Evolutionary conservation across 2,113 vertebrate species (phyloP), one percentile per base, ranked within the genome.

Genomic region (Dipodomys spectabilis): DNA sequence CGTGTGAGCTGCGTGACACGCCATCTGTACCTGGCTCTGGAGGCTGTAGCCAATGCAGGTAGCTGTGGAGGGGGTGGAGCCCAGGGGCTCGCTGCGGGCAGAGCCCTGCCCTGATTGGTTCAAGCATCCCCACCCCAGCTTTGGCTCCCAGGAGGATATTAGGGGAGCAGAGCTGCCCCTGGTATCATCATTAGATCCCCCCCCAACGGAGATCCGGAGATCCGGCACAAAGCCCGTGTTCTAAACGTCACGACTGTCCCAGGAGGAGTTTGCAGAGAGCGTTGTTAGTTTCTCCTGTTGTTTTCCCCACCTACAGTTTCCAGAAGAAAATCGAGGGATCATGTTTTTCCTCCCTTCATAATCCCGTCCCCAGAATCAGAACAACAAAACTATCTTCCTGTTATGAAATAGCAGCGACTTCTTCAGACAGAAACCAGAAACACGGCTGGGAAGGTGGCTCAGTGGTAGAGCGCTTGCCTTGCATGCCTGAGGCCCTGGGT

Each of bases 71-170:
- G 81, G 45, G 45, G 32, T 4, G 18, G n/a, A 15, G 64, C 73
- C 64, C 44, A 6, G 25, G 53, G 71, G 44, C 9, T 1, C 18
- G 0, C 27, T 2, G 1, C 0, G 0, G 13, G 35, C 18, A 20
- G 84, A 39, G 35, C 32, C 60, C 60, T 60, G 28, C 74, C 44
- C 64, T 5, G 19, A 64, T 23, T 35, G 94, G 32, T 35, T 87
- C 67, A 28, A 44, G 2, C 11, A 0, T 62, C 0, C 1, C 75
- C 1, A 30, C 15, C 27, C 27, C 12, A 10, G 18, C 0, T 0
- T 53, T 65, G 84, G 57, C 45, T n/a, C 45, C 10, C 2, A 35
- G 49, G 35, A 73, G 35, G 13, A 23, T 15, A 4, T 32, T 23
- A 72, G 15, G 64, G 39, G 78, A 81, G 62, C 78, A 10, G 73